Conservation (phyloP, 2,797 vertebrate genomes). For the Acanthurus leucopareius region DNA sequence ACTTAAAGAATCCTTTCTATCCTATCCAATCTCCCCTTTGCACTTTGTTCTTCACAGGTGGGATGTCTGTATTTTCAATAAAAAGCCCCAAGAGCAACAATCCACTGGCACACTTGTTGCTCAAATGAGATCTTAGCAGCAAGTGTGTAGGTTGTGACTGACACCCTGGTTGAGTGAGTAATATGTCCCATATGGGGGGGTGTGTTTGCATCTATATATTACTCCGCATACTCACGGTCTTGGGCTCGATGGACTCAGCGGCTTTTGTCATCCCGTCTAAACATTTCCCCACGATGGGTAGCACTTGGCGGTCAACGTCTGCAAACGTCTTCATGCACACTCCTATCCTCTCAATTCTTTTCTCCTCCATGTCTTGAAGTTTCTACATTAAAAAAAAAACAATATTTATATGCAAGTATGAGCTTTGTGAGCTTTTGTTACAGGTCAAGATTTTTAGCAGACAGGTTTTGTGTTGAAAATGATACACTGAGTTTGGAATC, state of each 20-base stretch:
- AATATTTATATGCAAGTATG: background rate
- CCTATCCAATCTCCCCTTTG: too few species aligned
- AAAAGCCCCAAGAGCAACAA: background rate
- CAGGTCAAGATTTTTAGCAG: background rate
- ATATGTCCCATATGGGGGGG: conserved; percentile 42
- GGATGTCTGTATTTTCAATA: conserved; percentile 26
- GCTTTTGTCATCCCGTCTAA: conserved; percentile 95
- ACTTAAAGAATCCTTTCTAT: background rate
- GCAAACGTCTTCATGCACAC: conserved; percentile 94
- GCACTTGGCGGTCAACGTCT: conserved; percentile 93
- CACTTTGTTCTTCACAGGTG: conserved; percentile 32
- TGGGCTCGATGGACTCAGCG: conserved; percentile 91
- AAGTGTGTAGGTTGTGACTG: conserved; percentile 42
- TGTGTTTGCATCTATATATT: background rate
- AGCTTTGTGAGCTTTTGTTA: background rate
- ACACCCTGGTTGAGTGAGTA: conserved; percentile 52
- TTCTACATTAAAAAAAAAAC: conserved; percentile 81
- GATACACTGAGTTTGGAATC: background rate
- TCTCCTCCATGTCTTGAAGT: conserved; percentile 98
- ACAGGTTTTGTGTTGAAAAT: background rate
- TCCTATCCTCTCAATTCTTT: conserved; percentile 89
- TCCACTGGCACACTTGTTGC: conserved; percentile 24
- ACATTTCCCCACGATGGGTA: conserved; percentile 97
- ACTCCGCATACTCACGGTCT: conserved; percentile 87
- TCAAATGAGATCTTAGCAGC: conserved; percentile 28